Evolutionary conservation across 1,140 invertebrate genomes (phyloP), one percentile per base, ranked within the genome.

Genomic region (Drosophila malerkotliana): DNA sequence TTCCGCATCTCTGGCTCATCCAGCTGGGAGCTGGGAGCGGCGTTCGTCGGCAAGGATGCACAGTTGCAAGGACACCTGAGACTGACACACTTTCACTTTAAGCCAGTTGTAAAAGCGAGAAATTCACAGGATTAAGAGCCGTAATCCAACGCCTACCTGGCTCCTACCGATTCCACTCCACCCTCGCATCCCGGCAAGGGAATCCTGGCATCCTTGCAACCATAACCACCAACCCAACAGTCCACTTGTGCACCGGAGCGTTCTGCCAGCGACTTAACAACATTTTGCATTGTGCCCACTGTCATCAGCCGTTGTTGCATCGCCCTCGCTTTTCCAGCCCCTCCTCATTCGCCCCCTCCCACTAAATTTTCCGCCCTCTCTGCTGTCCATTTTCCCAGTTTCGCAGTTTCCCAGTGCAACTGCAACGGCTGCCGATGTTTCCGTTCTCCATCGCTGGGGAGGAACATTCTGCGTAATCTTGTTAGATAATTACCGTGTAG

Each of bases 401-500:
- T 15, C n/a, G 12, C 39, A 3, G n/a, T 21, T 21, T 47, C 15
- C 44, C 44, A 21, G 44, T 41, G 21, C 39, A 32, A 15, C 15
- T 24, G 58, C 59, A 67, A 48, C 39, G 61, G 41, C 62, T 55
- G 66, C 55, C 63, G 63, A 45, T 68, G 66, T 68, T 69, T 69
- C 66, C 66, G 66, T 32, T 69, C 10, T 6, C 66, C 66, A 57
- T 68, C 66, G 51, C 63, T 37, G 44, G 66, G 44, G 32, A 68
- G 66, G 66, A 37, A 57, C 66, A 68, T 56, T 69, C 56, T 68
- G 66, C 66, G 66, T 69, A 69, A 69, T 69, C 66, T 69, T 69
- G 66, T 69, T 69, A 69, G 66, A 69, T 69, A 69, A 69, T 69
- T 69, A 69, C 66, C 66, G 66, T 69, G 66, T 69, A 69, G 66